These are phyloP conservation scores for Sus scrofa DNA, from an alignment of 2,113 vertebrate genomes.

Conservation along the genomic window DNA sequence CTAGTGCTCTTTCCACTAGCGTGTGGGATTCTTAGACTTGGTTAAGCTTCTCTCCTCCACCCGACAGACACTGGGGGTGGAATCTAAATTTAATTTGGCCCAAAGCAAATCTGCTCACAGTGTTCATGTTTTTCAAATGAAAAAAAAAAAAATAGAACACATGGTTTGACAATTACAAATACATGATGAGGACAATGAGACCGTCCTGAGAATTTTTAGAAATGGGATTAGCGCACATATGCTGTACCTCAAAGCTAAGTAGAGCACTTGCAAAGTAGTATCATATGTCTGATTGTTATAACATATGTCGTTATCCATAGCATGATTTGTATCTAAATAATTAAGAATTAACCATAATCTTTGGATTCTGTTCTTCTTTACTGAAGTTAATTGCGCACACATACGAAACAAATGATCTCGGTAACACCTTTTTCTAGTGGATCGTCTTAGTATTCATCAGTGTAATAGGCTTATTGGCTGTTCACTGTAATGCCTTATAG, in stretches of 20 bases:
- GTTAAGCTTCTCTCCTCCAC: background rate
- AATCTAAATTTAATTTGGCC: slow-evolving; percentile 63
- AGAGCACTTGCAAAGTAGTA: background rate
- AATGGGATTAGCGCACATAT: background rate
- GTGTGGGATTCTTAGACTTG: background rate
- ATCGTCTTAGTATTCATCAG: background rate
- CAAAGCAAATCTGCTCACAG: slow-evolving; percentile 58
- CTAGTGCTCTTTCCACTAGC: background rate
- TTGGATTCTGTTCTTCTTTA: background rate
- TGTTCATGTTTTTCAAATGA: slow-evolving; percentile 46
- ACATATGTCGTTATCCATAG: background rate
- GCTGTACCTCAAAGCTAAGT: background rate
- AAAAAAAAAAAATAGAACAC: slow-evolving; percentile 26
- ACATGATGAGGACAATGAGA: background rate
- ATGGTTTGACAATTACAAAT: slow-evolving; percentile 40
- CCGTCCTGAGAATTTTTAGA: slow-evolving; percentile 1
- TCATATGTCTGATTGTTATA: background rate
- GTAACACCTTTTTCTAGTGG: background rate
- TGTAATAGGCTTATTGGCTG: background rate
- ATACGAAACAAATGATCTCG: background rate
- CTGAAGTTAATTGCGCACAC: background rate
- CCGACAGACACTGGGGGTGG: background rate
- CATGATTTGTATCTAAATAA: slow-evolving; percentile 3
- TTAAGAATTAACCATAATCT: background rate
- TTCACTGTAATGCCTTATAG: background rate